Evolutionary conservation across 2,797 vertebrate species (phyloP).

Genomic region (Alcedo quadribrachys): DNA sequence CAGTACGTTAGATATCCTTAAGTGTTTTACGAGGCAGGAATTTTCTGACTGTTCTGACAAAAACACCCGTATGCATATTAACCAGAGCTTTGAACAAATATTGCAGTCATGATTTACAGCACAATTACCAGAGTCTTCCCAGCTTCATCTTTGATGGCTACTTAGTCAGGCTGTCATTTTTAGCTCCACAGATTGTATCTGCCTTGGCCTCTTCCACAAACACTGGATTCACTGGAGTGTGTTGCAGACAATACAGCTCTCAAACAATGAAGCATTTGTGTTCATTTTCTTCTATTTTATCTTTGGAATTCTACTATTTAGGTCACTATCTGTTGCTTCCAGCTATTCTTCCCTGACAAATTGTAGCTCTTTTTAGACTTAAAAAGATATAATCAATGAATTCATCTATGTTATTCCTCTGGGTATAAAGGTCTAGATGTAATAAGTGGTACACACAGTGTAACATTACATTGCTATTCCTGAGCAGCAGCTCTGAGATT

Average conservation of each 20-base stretch:
- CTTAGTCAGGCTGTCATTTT: constrained; percentile 48
- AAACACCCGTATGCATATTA: not conserved
- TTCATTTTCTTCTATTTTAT: constrained; percentile 53
- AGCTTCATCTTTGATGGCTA: not conserved
- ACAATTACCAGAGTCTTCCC: constrained; percentile 1
- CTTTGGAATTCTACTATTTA: constrained; percentile 67
- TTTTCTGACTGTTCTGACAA: not conserved
- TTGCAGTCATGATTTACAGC: constrained; percentile 37
- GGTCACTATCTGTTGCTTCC: constrained; percentile 66
- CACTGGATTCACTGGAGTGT: constrained; percentile 49
- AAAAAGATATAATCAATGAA: constrained; percentile 68
- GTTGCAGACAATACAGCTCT: constrained; percentile 33
- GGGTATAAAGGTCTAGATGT: constrained; percentile 51
- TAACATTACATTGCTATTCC: constrained; percentile 35
- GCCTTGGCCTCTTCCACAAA: constrained; percentile 42
- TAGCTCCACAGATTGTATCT: constrained; percentile 42
- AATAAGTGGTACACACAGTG: constrained; percentile 27
- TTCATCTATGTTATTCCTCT: constrained; percentile 58
- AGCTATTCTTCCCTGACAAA: constrained; percentile 57
- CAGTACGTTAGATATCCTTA: not conserved
- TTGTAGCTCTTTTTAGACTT: constrained; percentile 53
- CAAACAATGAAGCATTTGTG: constrained; percentile 61
- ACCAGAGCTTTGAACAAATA: constrained; percentile 27
- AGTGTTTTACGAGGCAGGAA: constrained; percentile 34
- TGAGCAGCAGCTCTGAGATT: constrained; percentile 26